These are phyloP conservation scores for Tiliacea citrago DNA, from an alignment of 2,888 invertebrate genomes.

Conservation along the genomic window DNA sequence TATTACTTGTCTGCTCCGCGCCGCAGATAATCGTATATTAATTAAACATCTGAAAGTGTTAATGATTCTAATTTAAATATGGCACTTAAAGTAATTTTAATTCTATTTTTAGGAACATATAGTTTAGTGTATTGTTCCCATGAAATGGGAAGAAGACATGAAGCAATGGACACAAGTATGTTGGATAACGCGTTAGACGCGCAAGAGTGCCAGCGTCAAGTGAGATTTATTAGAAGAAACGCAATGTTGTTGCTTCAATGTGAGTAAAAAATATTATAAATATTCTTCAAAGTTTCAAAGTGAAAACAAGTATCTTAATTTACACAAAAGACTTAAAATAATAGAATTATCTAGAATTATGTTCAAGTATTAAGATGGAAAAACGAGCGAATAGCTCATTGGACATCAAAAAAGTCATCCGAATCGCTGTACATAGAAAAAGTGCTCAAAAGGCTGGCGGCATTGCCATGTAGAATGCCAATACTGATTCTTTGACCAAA, in stretches of 20 bases:
- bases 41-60: conserved; percentile 12
- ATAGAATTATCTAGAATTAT: not conserved
- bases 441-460: not conserved
- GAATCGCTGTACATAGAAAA: not conserved
- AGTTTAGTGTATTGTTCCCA: conserved; percentile 34
- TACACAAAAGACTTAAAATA: not conserved
- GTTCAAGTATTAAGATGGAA: not conserved
- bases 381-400: not conserved
- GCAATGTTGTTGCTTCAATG: conserved; percentile 52
- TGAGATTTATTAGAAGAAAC: conserved; percentile 45
- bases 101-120: conserved; percentile 33
- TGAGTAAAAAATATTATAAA: conserved; percentile 24
- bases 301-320: not conserved
- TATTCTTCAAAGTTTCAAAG: too few relatives aligned
- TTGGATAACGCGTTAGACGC: conserved; percentile 51
- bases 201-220: conserved; percentile 52
- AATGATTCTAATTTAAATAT: conserved; percentile 13
- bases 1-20: conserved; percentile 13
- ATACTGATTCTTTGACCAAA: not conserved
- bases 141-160: conserved; percentile 9
- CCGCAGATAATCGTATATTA: not conserved
- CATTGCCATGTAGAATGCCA: too few relatives aligned
- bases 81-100: conserved; percentile 5
- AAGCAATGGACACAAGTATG: conserved; percentile 34
- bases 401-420: not conserved